phyloP scores from a whole-genome alignment of 1,140 invertebrate genomes.

The Drosophila bocki region DNA sequence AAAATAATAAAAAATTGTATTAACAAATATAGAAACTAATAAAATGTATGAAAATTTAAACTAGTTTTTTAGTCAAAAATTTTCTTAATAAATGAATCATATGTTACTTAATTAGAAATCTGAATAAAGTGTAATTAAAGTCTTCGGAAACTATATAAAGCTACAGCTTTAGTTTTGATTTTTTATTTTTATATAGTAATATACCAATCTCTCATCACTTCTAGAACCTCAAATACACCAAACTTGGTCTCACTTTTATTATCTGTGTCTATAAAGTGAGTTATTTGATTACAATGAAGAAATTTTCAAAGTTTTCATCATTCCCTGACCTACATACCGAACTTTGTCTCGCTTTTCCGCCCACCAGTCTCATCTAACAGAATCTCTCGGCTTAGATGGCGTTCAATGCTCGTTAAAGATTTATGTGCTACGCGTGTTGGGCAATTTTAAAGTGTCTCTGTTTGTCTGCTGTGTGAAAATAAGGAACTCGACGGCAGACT shows the following conservation, averaged over 20 bases:
- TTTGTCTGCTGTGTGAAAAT: slow-evolving; percentile 14
- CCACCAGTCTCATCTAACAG: neutral
- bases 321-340: slow-evolving; percentile 31
- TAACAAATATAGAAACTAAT: neutral
- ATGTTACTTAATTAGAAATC: neutral
- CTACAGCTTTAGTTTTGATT: neutral
- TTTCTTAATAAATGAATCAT: neutral
- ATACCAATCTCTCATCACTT: neutral
- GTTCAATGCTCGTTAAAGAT: slow-evolving; percentile 66
- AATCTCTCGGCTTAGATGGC: slow-evolving; percentile 1
- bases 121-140: neutral
- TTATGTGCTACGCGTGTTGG: slow-evolving; percentile 59
- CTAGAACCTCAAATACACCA: neutral
- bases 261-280: neutral
- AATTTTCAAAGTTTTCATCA: slow-evolving; percentile 9
- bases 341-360: slow-evolving; percentile 14
- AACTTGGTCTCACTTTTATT: neutral
- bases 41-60: neutral
- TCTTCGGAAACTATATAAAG: neutral
- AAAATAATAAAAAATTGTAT: neutral
- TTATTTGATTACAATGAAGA: neutral
- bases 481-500: slow-evolving; percentile 60
- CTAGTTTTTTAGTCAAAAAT: neutral
- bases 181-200: neutral
- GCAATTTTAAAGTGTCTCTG: slow-evolving; percentile 58